Conservation (phyloP, 1,140 invertebrate species). For the Pemphigus obesinymphae region DNA sequence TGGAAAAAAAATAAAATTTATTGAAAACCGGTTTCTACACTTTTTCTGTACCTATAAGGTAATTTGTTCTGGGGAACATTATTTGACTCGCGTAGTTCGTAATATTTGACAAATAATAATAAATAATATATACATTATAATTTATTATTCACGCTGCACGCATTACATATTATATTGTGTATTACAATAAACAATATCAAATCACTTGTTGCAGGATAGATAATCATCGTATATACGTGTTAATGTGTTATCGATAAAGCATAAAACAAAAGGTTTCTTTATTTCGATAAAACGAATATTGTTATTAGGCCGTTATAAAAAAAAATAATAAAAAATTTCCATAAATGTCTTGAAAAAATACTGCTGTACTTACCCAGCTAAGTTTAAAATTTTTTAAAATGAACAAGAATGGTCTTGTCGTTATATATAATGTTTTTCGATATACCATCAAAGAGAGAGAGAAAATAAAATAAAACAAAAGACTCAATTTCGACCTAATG, state of each 20-base stretch:
- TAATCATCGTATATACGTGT: not conserved
- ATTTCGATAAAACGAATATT: too few relatives aligned
- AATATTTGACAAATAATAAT: constrained; percentile 29
- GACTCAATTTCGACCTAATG: constrained; percentile 28
- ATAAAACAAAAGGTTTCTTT: not conserved
- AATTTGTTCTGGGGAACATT: not conserved
- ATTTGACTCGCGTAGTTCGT: constrained; percentile 16
- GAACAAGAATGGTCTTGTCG: not conserved
- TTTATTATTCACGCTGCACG: not conserved
- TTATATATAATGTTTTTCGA: not conserved
- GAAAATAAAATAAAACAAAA: constrained; percentile 22
- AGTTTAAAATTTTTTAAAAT: not conserved
- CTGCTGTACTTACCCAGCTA: too few relatives aligned
- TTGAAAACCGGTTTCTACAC: not conserved
- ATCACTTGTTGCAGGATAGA: too few relatives aligned
- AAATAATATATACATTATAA: not conserved
- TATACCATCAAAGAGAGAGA: not conserved
- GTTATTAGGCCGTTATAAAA: too few relatives aligned
- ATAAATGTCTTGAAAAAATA: not conserved
- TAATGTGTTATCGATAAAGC: not conserved
- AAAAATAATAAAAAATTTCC: not conserved
- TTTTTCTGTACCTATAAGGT: not conserved
- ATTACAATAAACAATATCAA: not conserved
- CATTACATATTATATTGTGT: not conserved
- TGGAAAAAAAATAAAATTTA: not conserved